phyloP scores from a whole-genome alignment of 2,797 vertebrate genomes.

The Tenualosa thibaudeaui region DNA sequence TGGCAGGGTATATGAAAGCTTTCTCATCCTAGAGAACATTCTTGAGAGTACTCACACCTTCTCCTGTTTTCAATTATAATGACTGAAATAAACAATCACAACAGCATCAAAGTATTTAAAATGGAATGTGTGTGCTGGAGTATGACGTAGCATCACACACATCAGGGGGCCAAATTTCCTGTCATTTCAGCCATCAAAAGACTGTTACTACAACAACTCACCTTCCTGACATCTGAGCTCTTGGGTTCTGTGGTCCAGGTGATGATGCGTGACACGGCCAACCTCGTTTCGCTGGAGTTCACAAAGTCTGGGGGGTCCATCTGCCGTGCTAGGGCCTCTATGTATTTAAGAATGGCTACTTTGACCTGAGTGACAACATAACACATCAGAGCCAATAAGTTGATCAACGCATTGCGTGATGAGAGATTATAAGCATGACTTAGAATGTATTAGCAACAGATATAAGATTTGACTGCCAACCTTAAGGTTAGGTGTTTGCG shows the following conservation, averaged over 20 bases:
- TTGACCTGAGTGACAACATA: slow-evolving; percentile 77
- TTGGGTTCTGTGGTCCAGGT: slow-evolving; percentile 93
- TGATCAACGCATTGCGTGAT: not conserved
- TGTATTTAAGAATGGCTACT: slow-evolving; percentile 89
- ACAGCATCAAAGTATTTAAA: not conserved
- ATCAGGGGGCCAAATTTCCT: not conserved
- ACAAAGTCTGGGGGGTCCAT: slow-evolving; percentile 90
- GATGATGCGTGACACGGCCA: slow-evolving; percentile 90
- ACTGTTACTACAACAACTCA: slow-evolving; percentile 48
- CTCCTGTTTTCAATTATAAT: not conserved
- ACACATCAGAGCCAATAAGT: not conserved
- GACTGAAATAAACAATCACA: not conserved
- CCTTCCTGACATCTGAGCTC: slow-evolving; percentile 92
- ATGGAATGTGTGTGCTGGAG: not conserved
- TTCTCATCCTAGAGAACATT: not conserved
- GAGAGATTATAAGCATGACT: not conserved
- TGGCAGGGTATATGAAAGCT: not conserved
- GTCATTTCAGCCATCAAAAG: not conserved
- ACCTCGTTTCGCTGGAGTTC: slow-evolving; percentile 88
- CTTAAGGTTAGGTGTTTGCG: slow-evolving; percentile 87
- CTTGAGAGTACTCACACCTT: not conserved
- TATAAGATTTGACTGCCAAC: slow-evolving; percentile 60
- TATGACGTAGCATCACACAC: not conserved
- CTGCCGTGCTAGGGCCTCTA: slow-evolving; percentile 85
- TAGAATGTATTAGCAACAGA: not conserved